These are phyloP conservation scores for Paramormyrops kingsleyae DNA, from an alignment of 2,113 vertebrate species.

Conservation along the genomic window DNA sequence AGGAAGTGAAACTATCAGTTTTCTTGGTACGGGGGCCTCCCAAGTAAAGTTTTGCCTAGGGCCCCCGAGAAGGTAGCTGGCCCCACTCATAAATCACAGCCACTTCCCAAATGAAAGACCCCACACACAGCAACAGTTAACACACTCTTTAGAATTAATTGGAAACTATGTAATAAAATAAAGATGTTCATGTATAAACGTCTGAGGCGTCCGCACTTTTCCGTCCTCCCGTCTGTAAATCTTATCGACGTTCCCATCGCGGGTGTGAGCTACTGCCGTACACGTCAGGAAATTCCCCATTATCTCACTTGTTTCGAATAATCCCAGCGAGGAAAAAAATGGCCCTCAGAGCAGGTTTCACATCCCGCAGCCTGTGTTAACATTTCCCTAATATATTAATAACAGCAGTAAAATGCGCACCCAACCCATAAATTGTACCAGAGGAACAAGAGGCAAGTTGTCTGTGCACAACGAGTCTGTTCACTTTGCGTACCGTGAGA, in stretches of 20 bases:
- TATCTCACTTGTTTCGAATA: not conserved
- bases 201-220: not conserved
- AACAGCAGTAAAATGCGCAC: not conserved
- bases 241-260: not conserved
- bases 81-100: not conserved
- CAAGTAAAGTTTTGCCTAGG: not conserved
- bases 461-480: conserved; percentile 1
- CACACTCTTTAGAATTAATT: not conserved
- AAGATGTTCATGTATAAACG: not conserved
- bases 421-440: not conserved
- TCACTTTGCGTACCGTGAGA: conserved; percentile 26
- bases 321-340: not conserved
- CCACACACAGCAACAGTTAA: not conserved
- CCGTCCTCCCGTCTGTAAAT: not conserved
- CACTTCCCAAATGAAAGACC: not conserved
- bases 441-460: conserved; percentile 29
- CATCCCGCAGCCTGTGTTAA: not conserved
- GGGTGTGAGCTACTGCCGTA: not conserved
- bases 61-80: not conserved
- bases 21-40: not conserved
- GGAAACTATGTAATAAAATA: not conserved
- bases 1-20: not conserved
- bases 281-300: conserved; percentile 5
- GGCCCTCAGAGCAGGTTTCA: not conserved
- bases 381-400: not conserved